Evolutionary conservation across 2,113 vertebrate species (phyloP).

Genomic region (Girardinichthys multiradiatus): DNA sequence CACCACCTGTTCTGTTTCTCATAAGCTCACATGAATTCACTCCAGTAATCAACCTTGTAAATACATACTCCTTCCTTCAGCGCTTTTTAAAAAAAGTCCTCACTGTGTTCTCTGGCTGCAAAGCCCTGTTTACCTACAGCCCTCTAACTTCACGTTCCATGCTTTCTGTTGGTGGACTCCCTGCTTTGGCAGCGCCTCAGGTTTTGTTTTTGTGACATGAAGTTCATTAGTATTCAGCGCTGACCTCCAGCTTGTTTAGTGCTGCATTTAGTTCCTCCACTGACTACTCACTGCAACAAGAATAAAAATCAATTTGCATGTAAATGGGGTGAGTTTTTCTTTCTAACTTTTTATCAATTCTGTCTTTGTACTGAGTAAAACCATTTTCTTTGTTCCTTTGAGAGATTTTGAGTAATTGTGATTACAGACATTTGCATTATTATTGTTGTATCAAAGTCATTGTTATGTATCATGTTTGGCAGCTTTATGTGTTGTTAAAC

Average conservation of each 20-base stretch:
- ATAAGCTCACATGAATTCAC: background rate
- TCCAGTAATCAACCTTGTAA: background rate
- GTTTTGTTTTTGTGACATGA: slow-evolving; percentile 7
- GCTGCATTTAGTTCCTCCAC: slow-evolving; percentile 6
- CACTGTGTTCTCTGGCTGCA: background rate
- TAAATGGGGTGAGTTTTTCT: background rate
- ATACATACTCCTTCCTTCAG: background rate
- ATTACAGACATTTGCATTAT: slow-evolving; percentile 1
- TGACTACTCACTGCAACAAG: slow-evolving; percentile 12
- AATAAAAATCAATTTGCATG: slow-evolving; percentile 15
- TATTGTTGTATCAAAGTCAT: background rate
- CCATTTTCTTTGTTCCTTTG: background rate
- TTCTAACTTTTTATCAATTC: background rate
- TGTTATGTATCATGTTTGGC: background rate
- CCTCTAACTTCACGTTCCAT: background rate
- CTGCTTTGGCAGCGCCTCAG: background rate
- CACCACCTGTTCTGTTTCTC: background rate
- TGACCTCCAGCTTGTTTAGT: slow-evolving; percentile 9
- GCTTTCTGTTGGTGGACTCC: background rate
- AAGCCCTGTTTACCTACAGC: background rate
- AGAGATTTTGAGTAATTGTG: background rate
- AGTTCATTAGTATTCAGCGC: slow-evolving; percentile 6
- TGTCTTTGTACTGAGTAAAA: slow-evolving; percentile 1
- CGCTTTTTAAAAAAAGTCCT: background rate
- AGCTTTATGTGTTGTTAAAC: background rate